Base-by-base conservation (phyloP, 2,888 invertebrate genomes). In the Hypomecis atomaria region DNA sequence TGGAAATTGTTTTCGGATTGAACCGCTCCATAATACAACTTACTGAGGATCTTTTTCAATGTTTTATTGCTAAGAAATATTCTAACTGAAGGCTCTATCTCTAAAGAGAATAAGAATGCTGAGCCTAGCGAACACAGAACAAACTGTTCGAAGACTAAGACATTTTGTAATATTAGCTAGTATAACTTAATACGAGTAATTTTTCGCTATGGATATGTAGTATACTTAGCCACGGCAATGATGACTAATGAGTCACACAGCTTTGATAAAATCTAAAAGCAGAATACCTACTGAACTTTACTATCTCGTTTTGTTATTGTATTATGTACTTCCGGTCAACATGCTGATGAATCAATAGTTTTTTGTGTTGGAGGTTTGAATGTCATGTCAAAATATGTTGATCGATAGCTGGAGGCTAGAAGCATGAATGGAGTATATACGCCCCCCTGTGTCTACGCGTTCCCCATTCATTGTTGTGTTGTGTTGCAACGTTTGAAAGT, bases 301-400 rank as follows among this genome's bases (percentile, higher is more conserved):
- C 34, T 34, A 5, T 33, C 6, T 38, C 23, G 52, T 11, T 38
- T 40, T 40, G 52, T 50, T 23, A 49, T 11, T 42, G 8, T 36
- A 33, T 42, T 13, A 9, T 38, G 11, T 54, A 54, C 34, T 60
- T 60, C 54, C 60, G 60, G 54, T 48, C 40, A 59, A 48, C 33
- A 5, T 43, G 38, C 7, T 45, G 53, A 59, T 47, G 59, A 59
- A 59, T 45, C 11, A 33, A 50, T 23, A 44, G 40, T 13, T 45
- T 11, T 13, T 60, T 42, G 36, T 47, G 23, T 8, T 34, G 42
- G 33, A 43, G 13, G 48, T 33, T 55, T 55, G 7, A 53, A 40
- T 56, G 44, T 50, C 44, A 45, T 23, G 43, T 40, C 10, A 49
- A 45, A 62, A 56, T 49, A 34, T 36, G 48, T 55, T 33, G 33